These are phyloP conservation scores for Dysidea cf. avara DNA, from an alignment of 37 sponge, comb jelly and placozoan species.

Conservation along the genomic window DNA sequence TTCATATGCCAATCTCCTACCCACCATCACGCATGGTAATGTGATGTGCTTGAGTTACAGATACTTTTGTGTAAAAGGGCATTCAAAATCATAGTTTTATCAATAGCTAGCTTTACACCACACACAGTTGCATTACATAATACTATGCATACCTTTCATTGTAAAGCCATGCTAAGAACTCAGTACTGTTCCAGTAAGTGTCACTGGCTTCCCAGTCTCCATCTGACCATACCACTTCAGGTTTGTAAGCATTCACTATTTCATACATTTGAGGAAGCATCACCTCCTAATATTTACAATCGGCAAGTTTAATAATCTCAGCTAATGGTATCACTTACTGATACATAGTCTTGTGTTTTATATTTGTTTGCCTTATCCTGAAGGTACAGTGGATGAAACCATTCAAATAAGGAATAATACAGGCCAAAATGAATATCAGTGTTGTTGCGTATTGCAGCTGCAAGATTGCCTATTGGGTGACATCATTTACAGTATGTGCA, in stretches of 20 bases:
- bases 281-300: constrained; percentile 28
- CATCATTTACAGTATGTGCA: no score
- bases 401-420: constrained; percentile 78
- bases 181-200: no score
- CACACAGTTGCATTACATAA: no score
- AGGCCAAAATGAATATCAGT: constrained; percentile 51
- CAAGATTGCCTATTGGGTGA: constrained; percentile 45
- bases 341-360: constrained; percentile 45
- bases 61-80: no score
- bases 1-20: no score
- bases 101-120: no score
- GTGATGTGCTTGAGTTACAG: no score
- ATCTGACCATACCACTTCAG: constrained; percentile 78
- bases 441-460: constrained; percentile 43
- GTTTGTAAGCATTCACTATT: constrained; percentile 64
- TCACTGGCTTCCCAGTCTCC: no score
- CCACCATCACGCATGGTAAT: no score
- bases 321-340: constrained; percentile 18
- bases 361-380: constrained; percentile 50
- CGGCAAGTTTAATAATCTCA: not conserved
- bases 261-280: constrained; percentile 61
- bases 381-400: constrained; percentile 66
- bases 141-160: constrained; percentile 55
- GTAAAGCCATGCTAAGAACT: constrained; percentile 90
- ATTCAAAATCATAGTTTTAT: no score